These are phyloP conservation scores for Peromyscus attwateri DNA, from an alignment of 2,797 vertebrate genomes.

Conservation along the genomic window DNA sequence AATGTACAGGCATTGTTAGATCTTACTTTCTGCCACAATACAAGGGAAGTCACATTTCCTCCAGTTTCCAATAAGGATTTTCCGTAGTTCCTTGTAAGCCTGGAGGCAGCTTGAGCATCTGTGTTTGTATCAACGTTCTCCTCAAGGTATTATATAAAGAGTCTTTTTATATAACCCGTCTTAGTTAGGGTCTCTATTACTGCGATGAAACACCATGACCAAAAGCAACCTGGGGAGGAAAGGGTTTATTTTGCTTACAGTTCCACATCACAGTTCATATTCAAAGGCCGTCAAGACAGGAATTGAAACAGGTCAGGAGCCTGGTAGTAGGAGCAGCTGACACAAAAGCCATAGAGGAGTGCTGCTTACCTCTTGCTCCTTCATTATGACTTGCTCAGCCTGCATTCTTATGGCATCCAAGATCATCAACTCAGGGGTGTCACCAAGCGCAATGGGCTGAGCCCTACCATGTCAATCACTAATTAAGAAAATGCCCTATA, in stretches of 20 bases:
- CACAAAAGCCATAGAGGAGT: background rate
- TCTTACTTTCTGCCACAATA: background rate
- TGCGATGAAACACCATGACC: background rate
- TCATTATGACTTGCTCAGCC: background rate
- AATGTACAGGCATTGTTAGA: background rate
- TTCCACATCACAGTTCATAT: background rate
- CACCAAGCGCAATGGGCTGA: background rate
- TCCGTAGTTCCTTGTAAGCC: background rate
- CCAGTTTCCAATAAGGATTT: background rate
- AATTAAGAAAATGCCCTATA: background rate
- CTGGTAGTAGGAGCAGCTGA: background rate
- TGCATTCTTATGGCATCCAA: background rate
- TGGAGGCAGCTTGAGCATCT: background rate
- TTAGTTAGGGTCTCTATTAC: background rate
- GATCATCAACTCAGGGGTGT: background rate
- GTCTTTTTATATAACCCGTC: background rate
- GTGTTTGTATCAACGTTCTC: background rate
- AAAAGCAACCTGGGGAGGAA: background rate
- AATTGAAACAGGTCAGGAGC: background rate
- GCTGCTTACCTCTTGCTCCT: background rate
- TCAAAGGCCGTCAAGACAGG: background rate
- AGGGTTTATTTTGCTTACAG: background rate
- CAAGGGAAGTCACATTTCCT: background rate
- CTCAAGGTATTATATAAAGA: background rate
- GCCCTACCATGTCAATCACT: background rate